Evolutionary conservation across 2,888 invertebrate genomes (phyloP), one percentile per base, ranked within the genome.

Genomic region (Heliconius sara): DNA sequence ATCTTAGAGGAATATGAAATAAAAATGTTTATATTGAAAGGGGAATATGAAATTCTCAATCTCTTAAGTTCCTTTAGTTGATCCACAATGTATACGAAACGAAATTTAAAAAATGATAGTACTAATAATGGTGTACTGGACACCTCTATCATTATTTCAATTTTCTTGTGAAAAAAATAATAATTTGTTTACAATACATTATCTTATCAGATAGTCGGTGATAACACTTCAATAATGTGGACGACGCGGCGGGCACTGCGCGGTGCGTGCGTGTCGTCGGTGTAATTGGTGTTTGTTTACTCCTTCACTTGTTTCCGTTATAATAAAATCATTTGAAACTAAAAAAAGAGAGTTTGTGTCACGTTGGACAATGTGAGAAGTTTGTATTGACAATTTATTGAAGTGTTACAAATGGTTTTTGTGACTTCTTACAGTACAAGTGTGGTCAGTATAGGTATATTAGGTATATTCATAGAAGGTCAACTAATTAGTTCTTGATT

Each of bases 201-300:
- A 57, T 57, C 77, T 72, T 72, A 77, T 78, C 76, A 57, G 84
- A 84, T 85, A 83, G 65, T 78, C 34, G 47, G 13, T 65, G 83
- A 84, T 84, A 85, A 78, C 79, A 77, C 34, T 81, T 83, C 83
- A 83, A 83, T 84, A 84, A 72, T 66, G 43, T 47, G 22, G 22
- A 25, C 3, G 19, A 52, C 63, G 63, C 65, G 65, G 27, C 43
- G 52, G 9, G 39, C 65, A 6, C 22, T 16, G 65, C 30, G 57
- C 22, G 68, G 9, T 9, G 34, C 10, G 39, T 39, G 39, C n/a
- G 10, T 60, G 60, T 60, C 25, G 68, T 68, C 34, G 22, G 4
- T 10, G 25, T 47, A 47, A 76, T 70, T 75, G 70, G 16, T 71
- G 57, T 74, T n/a, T 74, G n/a, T 68, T 78, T 67, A n/a, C 52